A percentile compares a stretch with the other conserved stretches of the same genome.
These are phyloP conservation scores for Agrypnus murinus DNA, from an alignment of 2,888 invertebrate genomes.

Conservation along the genomic window DNA sequence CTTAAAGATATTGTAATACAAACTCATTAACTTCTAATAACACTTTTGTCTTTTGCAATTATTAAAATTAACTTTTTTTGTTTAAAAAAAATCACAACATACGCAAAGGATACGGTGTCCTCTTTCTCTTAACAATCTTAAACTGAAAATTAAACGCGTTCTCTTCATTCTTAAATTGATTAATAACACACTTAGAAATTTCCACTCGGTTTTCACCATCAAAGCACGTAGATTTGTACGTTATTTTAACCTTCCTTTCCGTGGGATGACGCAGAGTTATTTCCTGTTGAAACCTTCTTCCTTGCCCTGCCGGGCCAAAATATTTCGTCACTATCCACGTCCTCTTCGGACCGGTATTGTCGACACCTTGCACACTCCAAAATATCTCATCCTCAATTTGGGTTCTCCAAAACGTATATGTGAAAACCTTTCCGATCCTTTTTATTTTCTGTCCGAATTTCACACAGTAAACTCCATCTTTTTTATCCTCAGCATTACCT, in stretches of 20 bases:
- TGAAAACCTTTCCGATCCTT: constrained; percentile 66
- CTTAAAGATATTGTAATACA: too few relatives aligned
- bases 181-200: constrained; percentile 65
- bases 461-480: constrained; percentile 62
- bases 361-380: constrained; percentile 68
- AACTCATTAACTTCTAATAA: too few relatives aligned
- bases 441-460: constrained; percentile 64
- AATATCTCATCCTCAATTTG: constrained; percentile 67
- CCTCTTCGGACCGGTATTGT: constrained; percentile 62
- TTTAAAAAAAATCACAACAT: constrained; percentile 25
- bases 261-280: constrained; percentile 66
- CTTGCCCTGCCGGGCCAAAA: constrained; percentile 65
- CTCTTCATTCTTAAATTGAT: constrained; percentile 65
- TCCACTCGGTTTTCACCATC: constrained; percentile 66
- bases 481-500: not conserved
- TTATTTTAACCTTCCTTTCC: constrained; percentile 66
- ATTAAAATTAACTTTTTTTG: not conserved
- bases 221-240: constrained; percentile 64
- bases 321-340: constrained; percentile 67
- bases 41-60: too few relatives aligned
- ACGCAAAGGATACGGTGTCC: constrained; percentile 56
- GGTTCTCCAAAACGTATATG: constrained; percentile 69
- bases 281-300: constrained; percentile 65
- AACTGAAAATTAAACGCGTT: constrained; percentile 67
- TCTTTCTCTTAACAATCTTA: constrained; percentile 63